Conservation (phyloP, 2,888 invertebrate species). For the Sarcophaga carnaria region DNA sequence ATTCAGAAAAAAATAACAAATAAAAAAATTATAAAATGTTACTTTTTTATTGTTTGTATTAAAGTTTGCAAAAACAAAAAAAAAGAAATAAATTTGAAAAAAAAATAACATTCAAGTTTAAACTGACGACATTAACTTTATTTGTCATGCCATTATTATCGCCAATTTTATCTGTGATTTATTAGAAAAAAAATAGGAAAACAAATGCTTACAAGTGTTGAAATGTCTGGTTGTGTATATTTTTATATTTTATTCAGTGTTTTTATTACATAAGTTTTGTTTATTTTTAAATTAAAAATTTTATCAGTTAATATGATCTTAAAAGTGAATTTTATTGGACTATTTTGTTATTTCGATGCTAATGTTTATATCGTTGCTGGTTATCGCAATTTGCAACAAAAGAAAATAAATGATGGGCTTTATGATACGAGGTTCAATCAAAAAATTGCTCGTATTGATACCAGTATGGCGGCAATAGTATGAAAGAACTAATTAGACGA, state of each 20-base stretch:
- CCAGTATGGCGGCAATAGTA: no score
- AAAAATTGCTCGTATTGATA: no score
- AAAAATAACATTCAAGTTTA: background rate
- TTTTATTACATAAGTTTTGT: slow-evolving; percentile 9
- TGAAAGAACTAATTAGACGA: no score
- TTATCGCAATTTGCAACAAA: no score
- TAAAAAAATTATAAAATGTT: background rate
- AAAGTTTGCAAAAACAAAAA: background rate
- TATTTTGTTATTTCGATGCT: no score
- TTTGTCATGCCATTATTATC: slow-evolving; percentile 33
- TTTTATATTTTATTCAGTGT: background rate
- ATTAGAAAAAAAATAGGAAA: slow-evolving; percentile 7
- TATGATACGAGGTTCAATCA: no score
- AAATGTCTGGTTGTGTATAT: background rate
- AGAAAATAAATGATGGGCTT: no score
- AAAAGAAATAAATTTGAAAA: background rate
- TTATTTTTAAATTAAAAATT: slow-evolving; percentile 25
- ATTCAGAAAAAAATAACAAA: slow-evolving; percentile 3
- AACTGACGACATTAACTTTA: slow-evolving; percentile 1
- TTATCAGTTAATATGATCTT: slow-evolving; percentile 22
- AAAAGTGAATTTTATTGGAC: slow-evolving; percentile 7
- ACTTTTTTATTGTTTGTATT: background rate
- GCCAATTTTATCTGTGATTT: slow-evolving; percentile 31
- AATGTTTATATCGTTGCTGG: no score
- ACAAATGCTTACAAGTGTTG: slow-evolving; percentile 13